Percentiles rank a stretch among this genome's conserved stretches.
Evolutionary conservation across 2,113 vertebrate genomes (phyloP).

Genomic region (Lophura nycthemera): DNA sequence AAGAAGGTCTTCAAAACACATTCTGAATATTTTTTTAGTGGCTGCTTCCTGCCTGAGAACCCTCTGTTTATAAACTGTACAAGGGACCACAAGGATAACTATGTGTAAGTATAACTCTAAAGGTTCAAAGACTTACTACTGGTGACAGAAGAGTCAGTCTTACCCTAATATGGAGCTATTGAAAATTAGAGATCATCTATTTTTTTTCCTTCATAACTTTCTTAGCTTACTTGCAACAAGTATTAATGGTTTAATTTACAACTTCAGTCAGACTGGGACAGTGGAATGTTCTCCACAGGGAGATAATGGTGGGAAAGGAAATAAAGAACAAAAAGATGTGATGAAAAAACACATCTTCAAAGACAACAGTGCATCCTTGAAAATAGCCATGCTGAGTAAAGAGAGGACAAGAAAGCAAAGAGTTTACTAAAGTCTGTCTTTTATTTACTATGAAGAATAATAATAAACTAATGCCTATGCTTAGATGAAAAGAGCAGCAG

Average conservation of each 20-base stretch:
- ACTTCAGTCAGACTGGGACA: neutral
- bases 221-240: neutral
- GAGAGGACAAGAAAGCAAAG: neutral
- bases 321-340: no score
- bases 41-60: slow-evolving; percentile 79
- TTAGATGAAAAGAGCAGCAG: neutral
- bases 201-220: neutral
- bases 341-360: neutral
- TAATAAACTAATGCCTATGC: neutral
- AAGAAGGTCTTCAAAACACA: neutral
- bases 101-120: slow-evolving; percentile 57
- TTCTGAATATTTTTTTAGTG: slow-evolving; percentile 59
- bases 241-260: neutral
- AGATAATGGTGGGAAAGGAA: neutral
- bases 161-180: neutral
- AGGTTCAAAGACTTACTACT: neutral
- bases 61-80: slow-evolving; percentile 81
- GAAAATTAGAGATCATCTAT: neutral
- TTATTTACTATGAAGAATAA: neutral
- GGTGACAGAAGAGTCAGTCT: neutral
- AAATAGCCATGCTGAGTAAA: neutral
- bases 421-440: neutral
- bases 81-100: neutral
- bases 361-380: neutral
- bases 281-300: neutral